phyloP scores from a whole-genome alignment of 2,113 vertebrate genomes.

The Triplophysa tibetana region DNA sequence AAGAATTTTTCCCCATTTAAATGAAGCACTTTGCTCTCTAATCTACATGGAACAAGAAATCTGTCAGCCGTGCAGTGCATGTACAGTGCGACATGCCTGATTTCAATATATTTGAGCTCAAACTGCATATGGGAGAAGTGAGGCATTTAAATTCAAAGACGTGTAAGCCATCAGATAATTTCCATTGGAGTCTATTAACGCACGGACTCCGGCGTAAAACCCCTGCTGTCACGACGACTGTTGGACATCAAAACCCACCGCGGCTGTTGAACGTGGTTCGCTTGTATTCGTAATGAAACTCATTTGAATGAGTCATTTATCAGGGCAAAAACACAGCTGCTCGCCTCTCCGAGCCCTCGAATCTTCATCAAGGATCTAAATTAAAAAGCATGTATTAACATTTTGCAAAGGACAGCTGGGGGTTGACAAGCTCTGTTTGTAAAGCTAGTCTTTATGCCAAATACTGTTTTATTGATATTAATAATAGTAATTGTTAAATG shows the following conservation, averaged over 20 bases:
- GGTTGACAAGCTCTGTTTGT: not conserved
- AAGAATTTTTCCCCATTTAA: not conserved
- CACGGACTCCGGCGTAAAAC: not conserved
- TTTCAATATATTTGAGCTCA: not conserved
- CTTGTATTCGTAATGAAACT: conserved; percentile 24
- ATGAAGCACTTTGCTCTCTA: conserved; percentile 2
- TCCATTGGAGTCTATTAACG: conserved; percentile 29
- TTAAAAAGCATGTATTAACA: conserved; percentile 10
- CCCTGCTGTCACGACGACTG: conserved; percentile 36
- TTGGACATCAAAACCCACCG: conserved; percentile 22
- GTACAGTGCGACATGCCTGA: not conserved
- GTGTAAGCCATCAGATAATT: conserved; percentile 29
- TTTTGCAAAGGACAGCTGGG: not conserved
- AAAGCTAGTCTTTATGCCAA: not conserved
- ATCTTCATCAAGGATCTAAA: conserved; percentile 31
- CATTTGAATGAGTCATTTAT: conserved; percentile 42
- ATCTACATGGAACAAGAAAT: not conserved
- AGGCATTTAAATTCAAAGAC: conserved; percentile 16
- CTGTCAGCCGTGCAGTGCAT: not conserved
- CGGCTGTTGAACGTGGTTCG: not conserved
- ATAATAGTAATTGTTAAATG: not conserved
- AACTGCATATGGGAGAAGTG: not conserved
- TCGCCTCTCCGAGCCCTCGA: not conserved
- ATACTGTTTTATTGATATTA: not conserved
- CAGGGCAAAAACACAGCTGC: conserved; percentile 40